phyloP scores from a whole-genome alignment of 1,140 invertebrate species.

The Eciton burchellii region DNA sequence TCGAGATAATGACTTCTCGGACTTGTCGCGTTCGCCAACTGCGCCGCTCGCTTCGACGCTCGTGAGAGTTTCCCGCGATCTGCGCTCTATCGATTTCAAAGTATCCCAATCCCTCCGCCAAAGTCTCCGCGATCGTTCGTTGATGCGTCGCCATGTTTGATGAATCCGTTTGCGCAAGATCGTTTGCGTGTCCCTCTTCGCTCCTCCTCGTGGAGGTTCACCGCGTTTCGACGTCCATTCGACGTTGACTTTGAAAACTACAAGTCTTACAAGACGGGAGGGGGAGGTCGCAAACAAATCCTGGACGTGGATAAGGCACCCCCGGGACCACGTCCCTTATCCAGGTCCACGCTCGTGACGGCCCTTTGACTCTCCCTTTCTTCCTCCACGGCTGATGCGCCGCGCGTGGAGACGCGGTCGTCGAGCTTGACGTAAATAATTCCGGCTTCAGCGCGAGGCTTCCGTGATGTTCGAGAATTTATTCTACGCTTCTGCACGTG shows the following conservation, averaged over 20 bases:
- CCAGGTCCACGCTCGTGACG: neutral
- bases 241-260: too few relatives aligned
- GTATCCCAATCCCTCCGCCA: too few relatives aligned
- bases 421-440: slow-evolving; percentile 58
- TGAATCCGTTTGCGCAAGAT: too few relatives aligned
- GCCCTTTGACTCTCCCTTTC: slow-evolving; percentile 24
- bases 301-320: slow-evolving; percentile 55
- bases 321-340: slow-evolving; percentile 65
- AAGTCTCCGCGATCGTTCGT: too few relatives aligned
- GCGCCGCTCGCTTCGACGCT: too few relatives aligned
- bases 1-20: neutral
- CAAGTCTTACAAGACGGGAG: slow-evolving; percentile 21
- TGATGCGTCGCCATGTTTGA: too few relatives aligned
- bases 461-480: slow-evolving; percentile 38
- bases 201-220: too few relatives aligned
- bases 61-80: too few relatives aligned
- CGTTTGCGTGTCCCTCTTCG: too few relatives aligned
- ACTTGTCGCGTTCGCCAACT: too few relatives aligned
- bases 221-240: slow-evolving; percentile 62
- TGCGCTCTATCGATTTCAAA: too few relatives aligned
- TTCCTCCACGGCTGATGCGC: slow-evolving; percentile 11
- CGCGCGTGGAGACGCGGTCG: slow-evolving; percentile 30
- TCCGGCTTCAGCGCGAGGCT: slow-evolving; percentile 28
- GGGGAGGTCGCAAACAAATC: slow-evolving; percentile 69
- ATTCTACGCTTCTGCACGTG: slow-evolving; percentile 50